Percentiles rank a stretch among this genome's conserved stretches.
Evolutionary conservation across 2,113 vertebrate genomes (phyloP).

Genomic region (Gobiocypris rarus): DNA sequence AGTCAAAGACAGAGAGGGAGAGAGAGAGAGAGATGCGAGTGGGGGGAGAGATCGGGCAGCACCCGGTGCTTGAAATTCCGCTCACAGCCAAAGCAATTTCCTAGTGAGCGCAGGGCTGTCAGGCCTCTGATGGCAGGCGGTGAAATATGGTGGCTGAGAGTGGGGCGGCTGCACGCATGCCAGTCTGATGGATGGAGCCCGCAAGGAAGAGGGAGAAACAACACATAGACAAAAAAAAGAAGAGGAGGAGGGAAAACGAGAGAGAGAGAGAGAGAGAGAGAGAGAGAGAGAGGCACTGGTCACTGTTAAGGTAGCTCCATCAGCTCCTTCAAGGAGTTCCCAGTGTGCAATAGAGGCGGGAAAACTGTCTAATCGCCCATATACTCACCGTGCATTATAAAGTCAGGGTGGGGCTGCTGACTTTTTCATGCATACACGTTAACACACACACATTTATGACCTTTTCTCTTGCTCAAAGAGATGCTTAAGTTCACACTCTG

Average conservation of each 20-base stretch:
- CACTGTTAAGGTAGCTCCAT: constrained; percentile 81
- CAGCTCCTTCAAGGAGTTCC: constrained; percentile 78
- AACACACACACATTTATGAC: constrained; percentile 5
- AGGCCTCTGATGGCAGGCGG: constrained; percentile 94
- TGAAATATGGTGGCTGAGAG: constrained; percentile 96
- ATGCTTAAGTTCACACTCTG: constrained; percentile 30
- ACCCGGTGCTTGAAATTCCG: constrained; percentile 93
- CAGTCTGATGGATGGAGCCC: constrained; percentile 95
- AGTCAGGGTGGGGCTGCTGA: constrained; percentile 31
- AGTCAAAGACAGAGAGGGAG: constrained; percentile 52
- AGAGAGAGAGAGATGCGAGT: constrained; percentile 19
- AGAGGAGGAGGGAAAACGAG: constrained; percentile 53
- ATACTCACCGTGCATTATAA: constrained; percentile 25
- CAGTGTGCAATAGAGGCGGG: constrained; percentile 74
- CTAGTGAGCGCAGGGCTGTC: constrained; percentile 95
- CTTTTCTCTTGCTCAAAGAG: constrained; percentile 35
- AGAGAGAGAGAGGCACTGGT: constrained; percentile 58
- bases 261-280: constrained; percentile 48
- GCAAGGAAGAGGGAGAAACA: constrained; percentile 76
- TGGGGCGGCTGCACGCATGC: constrained; percentile 92
- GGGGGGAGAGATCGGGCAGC: constrained; percentile 56
- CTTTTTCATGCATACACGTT: neutral
- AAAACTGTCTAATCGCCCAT: constrained; percentile 46
- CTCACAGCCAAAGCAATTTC: constrained; percentile 97
- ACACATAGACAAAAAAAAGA: constrained; percentile 62